Conservation (phyloP, 2,888 invertebrate species). For the Melinaea marsaeus region DNA sequence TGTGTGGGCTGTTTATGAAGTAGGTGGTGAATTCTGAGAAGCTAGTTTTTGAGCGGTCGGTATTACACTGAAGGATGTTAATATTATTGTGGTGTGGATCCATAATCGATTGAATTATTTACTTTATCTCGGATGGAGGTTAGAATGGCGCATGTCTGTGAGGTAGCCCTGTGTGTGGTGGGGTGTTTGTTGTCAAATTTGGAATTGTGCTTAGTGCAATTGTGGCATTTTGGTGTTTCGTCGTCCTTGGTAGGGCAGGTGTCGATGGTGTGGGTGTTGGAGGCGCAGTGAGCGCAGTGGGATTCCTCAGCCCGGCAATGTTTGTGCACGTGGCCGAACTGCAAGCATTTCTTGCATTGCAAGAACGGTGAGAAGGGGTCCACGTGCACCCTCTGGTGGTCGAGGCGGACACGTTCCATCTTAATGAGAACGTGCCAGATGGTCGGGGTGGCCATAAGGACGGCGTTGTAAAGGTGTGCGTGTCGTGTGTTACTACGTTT, state of each 20-base stretch:
- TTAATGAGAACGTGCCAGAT: no score
- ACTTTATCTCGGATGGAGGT: not conserved
- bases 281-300: not conserved
- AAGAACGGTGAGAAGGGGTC: no score
- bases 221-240: not conserved
- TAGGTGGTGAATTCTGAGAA: not conserved
- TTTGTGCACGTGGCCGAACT: constrained; percentile 7
- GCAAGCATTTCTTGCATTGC: not conserved
- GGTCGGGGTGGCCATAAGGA: no score
- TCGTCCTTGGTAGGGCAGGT: not conserved
- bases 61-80: not conserved
- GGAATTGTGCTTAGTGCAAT: not conserved
- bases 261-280: not conserved
- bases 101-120: constrained; percentile 4
- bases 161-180: not conserved
- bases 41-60: constrained; percentile 1
- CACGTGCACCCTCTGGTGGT: no score
- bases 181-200: constrained; percentile 1
- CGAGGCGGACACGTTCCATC: no score
- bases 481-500: constrained; percentile 1
- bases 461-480: not conserved
- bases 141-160: not conserved
- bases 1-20: constrained; percentile 6
- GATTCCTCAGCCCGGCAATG: no score
- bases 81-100: not conserved